These are phyloP conservation scores for Pseudanteris insignis DNA, from an alignment of 2,888 invertebrate species.

Conservation along the genomic window DNA sequence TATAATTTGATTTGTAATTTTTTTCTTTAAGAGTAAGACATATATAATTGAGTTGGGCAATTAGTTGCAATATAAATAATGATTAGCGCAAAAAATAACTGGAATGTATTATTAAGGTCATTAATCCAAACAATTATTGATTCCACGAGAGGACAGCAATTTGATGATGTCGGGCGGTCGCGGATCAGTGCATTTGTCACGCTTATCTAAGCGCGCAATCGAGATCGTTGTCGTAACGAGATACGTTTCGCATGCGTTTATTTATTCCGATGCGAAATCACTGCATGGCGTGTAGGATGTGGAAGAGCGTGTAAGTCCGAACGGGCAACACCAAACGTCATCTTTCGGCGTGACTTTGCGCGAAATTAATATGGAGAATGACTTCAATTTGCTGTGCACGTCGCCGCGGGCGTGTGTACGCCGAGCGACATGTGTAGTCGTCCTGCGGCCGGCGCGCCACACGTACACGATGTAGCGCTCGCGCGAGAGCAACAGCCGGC, in stretches of 20 bases:
- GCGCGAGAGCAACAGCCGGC: slow-evolving; percentile 14
- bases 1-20: too few species aligned
- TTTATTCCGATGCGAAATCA: slow-evolving; percentile 25
- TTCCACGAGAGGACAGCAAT: too few species aligned
- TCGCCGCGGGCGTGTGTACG: slow-evolving; percentile 25
- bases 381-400: slow-evolving; percentile 44
- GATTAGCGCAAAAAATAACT: too few species aligned
- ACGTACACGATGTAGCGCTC: slow-evolving; percentile 23
- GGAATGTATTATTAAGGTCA: too few species aligned
- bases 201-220: slow-evolving; percentile 40
- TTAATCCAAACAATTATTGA: too few species aligned
- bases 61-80: too few species aligned
- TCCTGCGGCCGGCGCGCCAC: slow-evolving; percentile 25
- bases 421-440: slow-evolving; percentile 35
- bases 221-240: slow-evolving; percentile 39
- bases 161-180: too few species aligned
- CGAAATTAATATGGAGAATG: slow-evolving; percentile 43
- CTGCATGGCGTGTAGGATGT: slow-evolving; percentile 14
- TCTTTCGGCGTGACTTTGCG: slow-evolving; percentile 42
- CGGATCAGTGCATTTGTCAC: slow-evolving; percentile 47
- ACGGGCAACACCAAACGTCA: slow-evolving; percentile 30
- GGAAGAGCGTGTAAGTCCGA: slow-evolving; percentile 34
- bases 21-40: too few species aligned
- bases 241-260: slow-evolving; percentile 34
- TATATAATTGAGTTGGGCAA: too few species aligned